Conservation (phyloP, 2,113 vertebrate genomes). For the Ramphastos sulfuratus region DNA sequence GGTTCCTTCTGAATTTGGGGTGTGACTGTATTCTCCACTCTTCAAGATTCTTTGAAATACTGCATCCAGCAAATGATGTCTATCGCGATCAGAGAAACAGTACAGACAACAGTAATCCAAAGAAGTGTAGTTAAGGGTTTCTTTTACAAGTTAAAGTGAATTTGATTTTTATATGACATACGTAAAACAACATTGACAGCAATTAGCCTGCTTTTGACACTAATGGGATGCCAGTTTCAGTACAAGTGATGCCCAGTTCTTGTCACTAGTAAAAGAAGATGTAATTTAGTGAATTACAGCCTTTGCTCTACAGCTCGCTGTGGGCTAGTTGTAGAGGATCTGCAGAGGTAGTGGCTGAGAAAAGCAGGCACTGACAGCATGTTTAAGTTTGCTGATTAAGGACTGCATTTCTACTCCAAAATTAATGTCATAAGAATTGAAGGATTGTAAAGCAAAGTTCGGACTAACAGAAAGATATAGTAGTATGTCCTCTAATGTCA, state of each 20-base stretch:
- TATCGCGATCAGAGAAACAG: not conserved
- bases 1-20: not conserved
- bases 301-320: not conserved
- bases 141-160: not conserved
- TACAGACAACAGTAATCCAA: not conserved
- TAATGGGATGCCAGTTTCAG: not conserved
- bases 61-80: not conserved
- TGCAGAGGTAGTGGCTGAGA: not conserved
- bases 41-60: not conserved
- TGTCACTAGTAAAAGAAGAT: not conserved
- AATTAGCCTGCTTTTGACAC: not conserved
- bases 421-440: not conserved
- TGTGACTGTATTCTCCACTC: not conserved
- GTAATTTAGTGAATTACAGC: not conserved
- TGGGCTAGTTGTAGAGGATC: not conserved
- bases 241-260: not conserved
- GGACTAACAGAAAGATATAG: not conserved
- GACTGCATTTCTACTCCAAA: not conserved
- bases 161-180: not conserved
- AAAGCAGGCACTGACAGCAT: not conserved
- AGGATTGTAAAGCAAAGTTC: not conserved
- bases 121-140: not conserved
- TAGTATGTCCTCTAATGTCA: not conserved
- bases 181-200: not conserved
- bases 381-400: not conserved